phyloP scores from a whole-genome alignment of 2,797 vertebrate genomes.

The Melanotaenia boesemani region DNA sequence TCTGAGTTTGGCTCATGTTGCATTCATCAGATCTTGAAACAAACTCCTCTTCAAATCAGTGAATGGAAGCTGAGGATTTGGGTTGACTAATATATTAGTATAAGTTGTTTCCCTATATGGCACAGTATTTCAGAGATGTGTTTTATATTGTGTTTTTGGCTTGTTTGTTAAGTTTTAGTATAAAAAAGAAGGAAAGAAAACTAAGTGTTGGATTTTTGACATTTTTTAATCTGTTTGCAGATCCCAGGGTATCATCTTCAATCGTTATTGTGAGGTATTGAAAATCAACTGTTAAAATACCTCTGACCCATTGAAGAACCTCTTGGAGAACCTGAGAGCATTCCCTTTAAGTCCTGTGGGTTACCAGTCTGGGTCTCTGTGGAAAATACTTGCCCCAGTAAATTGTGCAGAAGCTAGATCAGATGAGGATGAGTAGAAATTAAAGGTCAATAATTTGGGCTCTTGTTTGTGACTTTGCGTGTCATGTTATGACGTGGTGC shows the following conservation, averaged over 20 bases:
- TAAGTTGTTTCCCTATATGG: neutral
- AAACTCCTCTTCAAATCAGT: neutral
- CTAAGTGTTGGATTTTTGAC: no score
- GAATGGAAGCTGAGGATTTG: neutral
- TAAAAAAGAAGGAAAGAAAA: no score
- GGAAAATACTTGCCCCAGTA: neutral
- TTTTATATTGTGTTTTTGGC: no score
- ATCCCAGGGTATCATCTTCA: no score
- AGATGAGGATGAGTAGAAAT: neutral
- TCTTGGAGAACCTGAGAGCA: neutral
- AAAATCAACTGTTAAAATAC: no score
- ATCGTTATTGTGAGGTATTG: no score
- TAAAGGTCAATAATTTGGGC: neutral
- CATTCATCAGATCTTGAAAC: neutral
- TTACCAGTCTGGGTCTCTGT: neutral
- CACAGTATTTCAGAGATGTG: no score
- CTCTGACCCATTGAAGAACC: neutral
- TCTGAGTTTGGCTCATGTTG: neutral
- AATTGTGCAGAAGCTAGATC: neutral
- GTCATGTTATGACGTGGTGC: neutral
- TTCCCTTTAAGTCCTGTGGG: neutral
- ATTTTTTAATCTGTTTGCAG: no score
- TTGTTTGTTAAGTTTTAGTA: no score
- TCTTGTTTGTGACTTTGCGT: neutral
- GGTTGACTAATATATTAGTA: neutral